Evolutionary conservation across 2,797 vertebrate species (phyloP).

Genomic region (Tokudaia muenninki): DNA sequence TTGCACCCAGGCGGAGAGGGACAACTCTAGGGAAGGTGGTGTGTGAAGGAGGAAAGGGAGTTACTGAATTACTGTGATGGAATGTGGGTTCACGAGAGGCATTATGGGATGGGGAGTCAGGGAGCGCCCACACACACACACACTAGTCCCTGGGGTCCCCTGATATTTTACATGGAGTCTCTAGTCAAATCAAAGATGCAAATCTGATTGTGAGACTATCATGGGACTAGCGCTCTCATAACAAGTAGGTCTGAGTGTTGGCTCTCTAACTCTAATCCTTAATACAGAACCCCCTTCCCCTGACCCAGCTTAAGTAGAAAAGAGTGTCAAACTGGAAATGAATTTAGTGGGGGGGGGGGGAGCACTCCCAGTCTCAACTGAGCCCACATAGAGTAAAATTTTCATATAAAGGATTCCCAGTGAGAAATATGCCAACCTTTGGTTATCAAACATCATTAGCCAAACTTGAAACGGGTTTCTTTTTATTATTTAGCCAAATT

Average conservation of each 20-base stretch:
- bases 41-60: neutral
- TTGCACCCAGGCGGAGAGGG: neutral
- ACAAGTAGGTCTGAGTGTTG: accelerated
- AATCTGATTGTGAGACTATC: neutral
- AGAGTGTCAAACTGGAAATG: neutral
- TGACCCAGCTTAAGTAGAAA: neutral
- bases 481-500: neutral
- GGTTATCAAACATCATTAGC: neutral
- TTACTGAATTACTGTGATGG: neutral
- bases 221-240: accelerated
- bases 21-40: neutral
- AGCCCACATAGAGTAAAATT: neutral
- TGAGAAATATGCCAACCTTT: neutral
- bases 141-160: neutral
- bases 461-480: neutral
- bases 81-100: neutral
- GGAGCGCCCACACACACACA: neutral
- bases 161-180: neutral
- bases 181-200: neutral
- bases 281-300: too few relatives aligned
- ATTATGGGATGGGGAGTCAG: accelerated
- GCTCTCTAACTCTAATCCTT: neutral
- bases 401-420: neutral
- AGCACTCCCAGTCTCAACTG: neutral
- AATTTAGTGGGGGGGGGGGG: too few relatives aligned